A percentile compares a stretch with the other conserved stretches of the same genome.
These are phyloP conservation scores for Porphyrio hochstetteri DNA, from an alignment of 2,113 vertebrate species.

Conservation along the genomic window DNA sequence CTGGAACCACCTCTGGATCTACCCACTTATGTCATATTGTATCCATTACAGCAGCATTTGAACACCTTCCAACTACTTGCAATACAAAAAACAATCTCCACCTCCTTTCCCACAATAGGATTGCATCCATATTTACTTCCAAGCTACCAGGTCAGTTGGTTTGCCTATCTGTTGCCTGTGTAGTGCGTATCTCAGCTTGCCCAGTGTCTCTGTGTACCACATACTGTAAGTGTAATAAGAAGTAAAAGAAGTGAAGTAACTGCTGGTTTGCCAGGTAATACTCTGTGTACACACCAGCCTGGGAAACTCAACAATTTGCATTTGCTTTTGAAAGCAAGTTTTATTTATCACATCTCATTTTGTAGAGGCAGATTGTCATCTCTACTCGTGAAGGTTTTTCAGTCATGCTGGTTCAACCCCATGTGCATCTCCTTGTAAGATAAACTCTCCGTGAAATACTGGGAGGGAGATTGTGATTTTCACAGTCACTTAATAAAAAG, in stretches of 20 bases:
- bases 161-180: background rate
- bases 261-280: background rate
- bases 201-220: background rate
- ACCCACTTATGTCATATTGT: background rate
- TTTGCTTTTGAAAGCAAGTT: background rate
- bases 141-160: background rate
- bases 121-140: background rate
- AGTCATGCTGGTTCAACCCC: background rate
- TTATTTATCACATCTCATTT: constrained; percentile 37
- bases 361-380: constrained; percentile 24
- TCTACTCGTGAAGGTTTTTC: background rate
- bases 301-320: background rate
- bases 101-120: background rate
- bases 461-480: constrained; percentile 23
- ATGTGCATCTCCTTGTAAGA: background rate
- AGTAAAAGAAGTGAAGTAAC: background rate
- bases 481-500: constrained; percentile 40
- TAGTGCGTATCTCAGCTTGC: background rate
- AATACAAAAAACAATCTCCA: background rate
- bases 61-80: constrained; percentile 9
- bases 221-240: background rate
- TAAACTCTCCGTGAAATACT: background rate
- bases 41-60: constrained; percentile 1
- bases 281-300: background rate
- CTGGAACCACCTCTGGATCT: background rate